phyloP scores from a whole-genome alignment of 2,888 invertebrate species.

The Mechanitis messenoides region DNA sequence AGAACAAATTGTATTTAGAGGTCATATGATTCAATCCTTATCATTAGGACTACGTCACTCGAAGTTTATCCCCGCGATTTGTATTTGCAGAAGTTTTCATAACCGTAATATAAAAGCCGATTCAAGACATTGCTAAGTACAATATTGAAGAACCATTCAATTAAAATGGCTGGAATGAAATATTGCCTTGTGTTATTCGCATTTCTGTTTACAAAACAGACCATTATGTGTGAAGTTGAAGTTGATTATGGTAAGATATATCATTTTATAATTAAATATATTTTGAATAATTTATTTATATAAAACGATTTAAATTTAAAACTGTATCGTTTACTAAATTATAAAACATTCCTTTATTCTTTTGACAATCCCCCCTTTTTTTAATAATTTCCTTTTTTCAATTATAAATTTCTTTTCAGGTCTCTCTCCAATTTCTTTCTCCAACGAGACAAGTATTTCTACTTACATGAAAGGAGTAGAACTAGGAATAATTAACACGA shows the following conservation, averaged over 20 bases:
- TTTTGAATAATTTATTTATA: neutral
- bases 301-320: no score
- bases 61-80: neutral
- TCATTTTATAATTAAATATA: neutral
- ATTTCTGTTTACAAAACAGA: neutral
- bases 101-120: slow-evolving; percentile 10
- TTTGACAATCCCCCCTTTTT: no score
- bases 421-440: slow-evolving; percentile 28
- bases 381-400: no score
- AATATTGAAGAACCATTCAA: neutral
- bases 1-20: neutral
- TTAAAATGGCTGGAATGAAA: slow-evolving; percentile 8
- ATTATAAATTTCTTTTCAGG: slow-evolving; percentile 33
- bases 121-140: neutral
- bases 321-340: no score
- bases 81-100: no score
- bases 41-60: slow-evolving; percentile 1
- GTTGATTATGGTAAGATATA: slow-evolving; percentile 4
- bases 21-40: slow-evolving; percentile 12
- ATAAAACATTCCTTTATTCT: no score
- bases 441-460: slow-evolving; percentile 38
- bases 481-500: slow-evolving; percentile 54
- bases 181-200: neutral
- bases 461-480: slow-evolving; percentile 45
- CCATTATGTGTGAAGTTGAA: slow-evolving; percentile 10